These are phyloP conservation scores for Proteles cristata DNA, from an alignment of 2,113 vertebrate species.

Conservation along the genomic window DNA sequence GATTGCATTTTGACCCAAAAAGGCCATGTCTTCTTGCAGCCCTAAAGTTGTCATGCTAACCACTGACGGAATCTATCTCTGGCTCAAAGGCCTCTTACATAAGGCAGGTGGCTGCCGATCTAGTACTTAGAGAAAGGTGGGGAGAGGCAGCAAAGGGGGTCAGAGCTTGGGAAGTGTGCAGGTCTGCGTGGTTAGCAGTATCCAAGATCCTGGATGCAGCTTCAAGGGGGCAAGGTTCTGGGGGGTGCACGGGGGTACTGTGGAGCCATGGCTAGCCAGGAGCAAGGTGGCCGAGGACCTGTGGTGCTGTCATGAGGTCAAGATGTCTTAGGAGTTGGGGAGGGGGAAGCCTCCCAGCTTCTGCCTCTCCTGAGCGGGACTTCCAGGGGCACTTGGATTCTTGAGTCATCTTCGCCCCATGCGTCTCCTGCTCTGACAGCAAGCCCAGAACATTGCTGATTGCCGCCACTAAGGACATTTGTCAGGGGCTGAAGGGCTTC, in stretches of 20 bases:
- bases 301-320: background rate
- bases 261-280: rapidly evolving
- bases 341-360: background rate
- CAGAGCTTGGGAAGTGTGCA: background rate
- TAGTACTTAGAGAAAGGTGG: background rate
- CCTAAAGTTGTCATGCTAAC: background rate
- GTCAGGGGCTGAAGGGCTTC: slow-evolving; percentile 71
- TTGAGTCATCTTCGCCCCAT: background rate
- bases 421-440: background rate
- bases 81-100: background rate
- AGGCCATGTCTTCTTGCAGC: background rate
- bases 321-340: rapidly evolving
- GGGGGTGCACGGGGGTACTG: background rate
- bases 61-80: background rate
- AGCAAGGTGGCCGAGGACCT: background rate
- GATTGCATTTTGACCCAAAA: background rate
- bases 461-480: background rate
- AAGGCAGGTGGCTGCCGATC: background rate
- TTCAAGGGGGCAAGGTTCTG: background rate
- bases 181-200: background rate
- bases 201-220: background rate
- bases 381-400: background rate
- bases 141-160: background rate
- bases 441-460: background rate
- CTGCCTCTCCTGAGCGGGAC: background rate